Base-by-base conservation (phyloP, 2,113 vertebrate species). In the Aldabrachelys gigantea region DNA sequence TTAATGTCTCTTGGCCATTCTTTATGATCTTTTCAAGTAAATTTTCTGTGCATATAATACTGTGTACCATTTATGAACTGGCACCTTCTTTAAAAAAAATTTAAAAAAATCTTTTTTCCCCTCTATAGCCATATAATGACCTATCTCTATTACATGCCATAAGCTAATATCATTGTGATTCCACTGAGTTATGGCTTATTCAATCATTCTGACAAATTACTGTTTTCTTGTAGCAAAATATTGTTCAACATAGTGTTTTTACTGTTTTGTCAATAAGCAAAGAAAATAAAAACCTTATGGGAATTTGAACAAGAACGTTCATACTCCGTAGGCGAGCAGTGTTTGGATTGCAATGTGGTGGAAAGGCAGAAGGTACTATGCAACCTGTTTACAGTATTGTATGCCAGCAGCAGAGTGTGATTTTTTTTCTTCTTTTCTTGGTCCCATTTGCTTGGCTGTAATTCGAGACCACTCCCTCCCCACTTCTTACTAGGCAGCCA, bases 271-370 rank as follows among this genome's bases (percentile, higher is more conserved):
- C 92, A 97, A 88, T 96, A 95, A 94, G 88, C 89, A 97, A 97
- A 96, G 94, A 92, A 97, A 98, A 96, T 94, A 96, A 95, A 97
- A 96, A 95, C 90, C 84, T 98, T 95, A 96, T 84, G 90, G 96
- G 97, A 62, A 95, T 96, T 97, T 96, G 96, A 95, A 85, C 89
- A 91, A 92, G 96, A 97, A 95, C 89, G 93, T 97, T 97, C 96
- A 96, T 96, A 96, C 97, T 96, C 96, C 92, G 88, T 97, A 97
- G 97, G 97, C 97, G 97, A 96, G 97, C 94, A 83, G 97, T 10
- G 84, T 97, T 97, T 95, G 96, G 97, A 97, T 94, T 96, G 93
- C 92, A 97, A 82, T 81, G 88, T 94, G 92, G 88, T 96, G 85
- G 88, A 92, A 89, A 97, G 96, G 96, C 96, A 93, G 94, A 94